Evolutionary conservation across 1,140 invertebrate species (phyloP).

Genomic region (Diuraphis noxia): DNA sequence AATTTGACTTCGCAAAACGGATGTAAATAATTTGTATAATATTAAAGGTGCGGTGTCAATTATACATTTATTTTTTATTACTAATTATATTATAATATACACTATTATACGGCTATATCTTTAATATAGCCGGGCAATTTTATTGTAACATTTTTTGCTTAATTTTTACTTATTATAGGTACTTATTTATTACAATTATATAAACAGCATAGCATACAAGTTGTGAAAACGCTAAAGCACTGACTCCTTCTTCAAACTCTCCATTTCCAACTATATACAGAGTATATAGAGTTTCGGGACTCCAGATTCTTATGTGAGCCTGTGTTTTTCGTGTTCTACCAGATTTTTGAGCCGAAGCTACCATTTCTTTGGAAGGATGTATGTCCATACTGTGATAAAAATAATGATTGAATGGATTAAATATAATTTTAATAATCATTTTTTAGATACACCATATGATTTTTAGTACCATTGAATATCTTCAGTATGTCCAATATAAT

Average conservation of each 20-base stretch:
- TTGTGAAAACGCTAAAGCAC: slow-evolving; percentile 87
- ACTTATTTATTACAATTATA: background rate
- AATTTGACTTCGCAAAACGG: background rate
- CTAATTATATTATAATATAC: background rate
- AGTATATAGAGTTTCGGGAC: slow-evolving; percentile 86
- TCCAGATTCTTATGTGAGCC: slow-evolving; percentile 93
- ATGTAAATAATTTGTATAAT: background rate
- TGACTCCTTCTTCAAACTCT: slow-evolving; percentile 86
- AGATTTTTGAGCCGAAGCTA: slow-evolving; percentile 86
- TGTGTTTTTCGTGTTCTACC: slow-evolving; percentile 80
- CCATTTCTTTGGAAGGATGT: slow-evolving; percentile 85
- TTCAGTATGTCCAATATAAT: slow-evolving; percentile 92
- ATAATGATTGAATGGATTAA: background rate
- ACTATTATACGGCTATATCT: too few species aligned
- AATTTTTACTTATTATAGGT: background rate
- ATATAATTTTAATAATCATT: background rate
- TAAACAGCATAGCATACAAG: slow-evolving; percentile 64
- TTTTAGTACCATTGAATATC: slow-evolving; percentile 69
- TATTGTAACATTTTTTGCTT: background rate
- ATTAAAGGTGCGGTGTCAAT: background rate
- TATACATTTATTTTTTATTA: background rate
- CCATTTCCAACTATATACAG: slow-evolving; percentile 90
- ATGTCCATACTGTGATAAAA: slow-evolving; percentile 69
- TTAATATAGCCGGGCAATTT: background rate
- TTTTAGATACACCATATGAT: background rate